Evolutionary conservation across 2,113 vertebrate species (phyloP).

Genomic region (Brachypodius melanocephalos): DNA sequence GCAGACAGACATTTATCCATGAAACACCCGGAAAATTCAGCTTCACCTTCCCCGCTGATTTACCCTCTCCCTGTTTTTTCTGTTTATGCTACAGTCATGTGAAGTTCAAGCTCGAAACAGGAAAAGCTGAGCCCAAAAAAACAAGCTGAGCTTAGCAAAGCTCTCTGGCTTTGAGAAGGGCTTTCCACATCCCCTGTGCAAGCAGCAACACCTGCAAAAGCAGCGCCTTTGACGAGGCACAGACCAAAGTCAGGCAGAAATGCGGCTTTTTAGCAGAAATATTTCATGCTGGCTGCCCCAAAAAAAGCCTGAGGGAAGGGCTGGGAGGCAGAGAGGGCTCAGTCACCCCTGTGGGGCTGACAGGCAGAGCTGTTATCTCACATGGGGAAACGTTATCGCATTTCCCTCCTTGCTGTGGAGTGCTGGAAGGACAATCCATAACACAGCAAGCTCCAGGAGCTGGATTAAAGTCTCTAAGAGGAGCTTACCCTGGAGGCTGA

Average conservation of each 20-base stretch:
- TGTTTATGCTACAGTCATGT: background rate
- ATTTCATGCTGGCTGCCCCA: background rate
- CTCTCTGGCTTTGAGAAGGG: background rate
- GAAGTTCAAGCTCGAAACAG: constrained; percentile 35
- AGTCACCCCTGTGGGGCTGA: background rate
- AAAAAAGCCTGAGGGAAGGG: background rate
- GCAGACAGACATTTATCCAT: background rate
- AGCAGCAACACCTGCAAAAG: background rate
- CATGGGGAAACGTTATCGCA: background rate
- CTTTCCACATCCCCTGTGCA: background rate
- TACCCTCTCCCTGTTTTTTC: background rate
- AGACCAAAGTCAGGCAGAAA: background rate
- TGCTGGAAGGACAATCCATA: background rate
- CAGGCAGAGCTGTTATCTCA: background rate
- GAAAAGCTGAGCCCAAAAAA: constrained; percentile 12
- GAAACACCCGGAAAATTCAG: background rate
- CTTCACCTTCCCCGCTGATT: background rate
- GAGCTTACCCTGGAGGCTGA: constrained; percentile 16
- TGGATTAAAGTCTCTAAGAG: background rate
- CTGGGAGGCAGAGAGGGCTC: background rate
- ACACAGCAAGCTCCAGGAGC: background rate
- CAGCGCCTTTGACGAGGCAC: background rate
- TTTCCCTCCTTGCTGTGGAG: background rate
- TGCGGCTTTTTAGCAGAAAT: accelerated
- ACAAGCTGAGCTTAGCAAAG: background rate